A percentile compares a stretch with the other conserved stretches of the same genome.
phyloP scores from a whole-genome alignment of 1,140 invertebrate species.

The Luehdorfia chinensis region DNA sequence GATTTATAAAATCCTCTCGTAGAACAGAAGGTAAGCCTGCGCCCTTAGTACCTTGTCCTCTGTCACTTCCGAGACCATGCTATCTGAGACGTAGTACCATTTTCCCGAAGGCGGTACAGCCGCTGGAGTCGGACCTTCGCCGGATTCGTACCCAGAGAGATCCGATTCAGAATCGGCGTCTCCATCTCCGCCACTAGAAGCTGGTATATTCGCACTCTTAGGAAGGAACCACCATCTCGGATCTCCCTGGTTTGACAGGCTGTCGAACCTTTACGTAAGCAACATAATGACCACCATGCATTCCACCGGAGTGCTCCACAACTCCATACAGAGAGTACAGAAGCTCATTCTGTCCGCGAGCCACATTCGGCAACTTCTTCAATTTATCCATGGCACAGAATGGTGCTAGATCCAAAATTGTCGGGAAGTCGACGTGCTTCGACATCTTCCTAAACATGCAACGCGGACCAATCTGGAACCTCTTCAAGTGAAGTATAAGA shows the following conservation, averaged over 20 bases:
- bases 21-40: conserved; percentile 98
- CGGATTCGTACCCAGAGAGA: conserved; percentile 68
- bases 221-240: conserved; percentile 84
- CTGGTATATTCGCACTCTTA: conserved; percentile 75
- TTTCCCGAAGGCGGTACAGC: conserved; percentile 82
- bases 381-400: conserved; percentile 89
- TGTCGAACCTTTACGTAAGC: conserved; percentile 91
- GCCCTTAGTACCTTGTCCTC: conserved; percentile 89
- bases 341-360: conserved; percentile 81
- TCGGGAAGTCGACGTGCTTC: conserved; percentile 92
- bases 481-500: conserved; percentile 95
- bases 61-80: conserved; percentile 86
- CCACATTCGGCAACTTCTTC: conserved; percentile 81
- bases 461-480: conserved; percentile 83
- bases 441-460: conserved; percentile 86
- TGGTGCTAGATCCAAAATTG: conserved; percentile 91
- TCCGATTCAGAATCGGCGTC: conserved; percentile 71
- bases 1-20: conserved; percentile 90
- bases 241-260: conserved; percentile 77
- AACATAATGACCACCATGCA: conserved; percentile 97
- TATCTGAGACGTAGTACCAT: conserved; percentile 97
- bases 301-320: conserved; percentile 94
- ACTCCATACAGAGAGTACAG: conserved; percentile 96
- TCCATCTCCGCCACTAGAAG: conserved; percentile 56
- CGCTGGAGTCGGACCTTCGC: conserved; percentile 49